Evolutionary conservation across 1,140 invertebrate species (phyloP), one percentile per base, ranked within the genome.

Genomic region (Macrostomum lignano): DNA sequence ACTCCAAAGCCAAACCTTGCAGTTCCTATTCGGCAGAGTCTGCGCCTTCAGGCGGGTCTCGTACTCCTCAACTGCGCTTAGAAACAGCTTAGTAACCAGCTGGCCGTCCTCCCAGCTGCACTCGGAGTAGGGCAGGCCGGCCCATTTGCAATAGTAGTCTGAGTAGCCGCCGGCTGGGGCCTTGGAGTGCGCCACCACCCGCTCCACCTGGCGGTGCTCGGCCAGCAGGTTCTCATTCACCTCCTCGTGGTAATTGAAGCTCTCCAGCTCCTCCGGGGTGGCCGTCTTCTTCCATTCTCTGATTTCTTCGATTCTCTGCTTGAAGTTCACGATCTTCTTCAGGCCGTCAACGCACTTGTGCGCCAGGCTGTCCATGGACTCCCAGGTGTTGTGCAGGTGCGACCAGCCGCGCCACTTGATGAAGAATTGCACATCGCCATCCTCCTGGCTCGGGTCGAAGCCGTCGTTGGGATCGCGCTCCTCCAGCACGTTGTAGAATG

Each of bases 341-440:
- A 91, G 50, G 2, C 86, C 86, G 60, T 91, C 91, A 2, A 78
- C 70, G 60, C 84, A 84, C 65, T 82, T 76, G 40, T 74, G 70
- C 10, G 15, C 20, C 9, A 96, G 60, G n/a, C 73, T 72, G 30
- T 67, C 64, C 44, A 82, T 73, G 0, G 78, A 81, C 54, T 96
- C 88, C 86, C 86, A 96, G 5, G 88, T 96, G 47, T 91, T 94
- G 53, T 96, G 88, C 31, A 96, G 77, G 51, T 96, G 76, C n/a
- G 84, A 82, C 81, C 82, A 93, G 17, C 73, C 74, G 52, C 86
- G 88, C 88, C 88, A 96, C 64, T 94, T 96, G 33, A 94, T 88
- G 38, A 84, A 64, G 61, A 74, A 96, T 58, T 96, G 84, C 31
- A 62, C 55, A 67, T 93, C 82, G 5, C 29, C 37, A 17, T 52